Percentiles rank a stretch among this genome's conserved stretches.
These are phyloP conservation scores for Ridgeia piscesae DNA, from an alignment of 1,140 invertebrate species.

Conservation along the genomic window DNA sequence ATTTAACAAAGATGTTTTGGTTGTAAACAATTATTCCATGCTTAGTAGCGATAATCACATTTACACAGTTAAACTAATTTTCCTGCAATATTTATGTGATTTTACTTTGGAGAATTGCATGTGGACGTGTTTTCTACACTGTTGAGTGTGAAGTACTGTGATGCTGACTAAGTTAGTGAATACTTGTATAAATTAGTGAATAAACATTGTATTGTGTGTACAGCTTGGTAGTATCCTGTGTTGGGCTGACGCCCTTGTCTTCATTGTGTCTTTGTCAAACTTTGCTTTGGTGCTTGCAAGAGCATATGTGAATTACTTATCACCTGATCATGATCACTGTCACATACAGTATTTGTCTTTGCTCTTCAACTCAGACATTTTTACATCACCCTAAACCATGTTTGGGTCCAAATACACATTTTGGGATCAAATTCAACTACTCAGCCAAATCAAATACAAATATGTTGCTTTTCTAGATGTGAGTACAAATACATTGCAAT, in stretches of 20 bases:
- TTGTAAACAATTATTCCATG: background rate
- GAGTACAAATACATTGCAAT: no score
- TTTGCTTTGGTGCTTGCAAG: no score
- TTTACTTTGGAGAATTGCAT: background rate
- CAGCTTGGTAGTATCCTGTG: background rate
- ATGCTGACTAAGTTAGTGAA: background rate
- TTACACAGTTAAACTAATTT: background rate
- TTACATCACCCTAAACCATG: background rate
- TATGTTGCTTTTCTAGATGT: no score
- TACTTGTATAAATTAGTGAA: background rate
- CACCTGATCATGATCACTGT: background rate
- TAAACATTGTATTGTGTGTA: background rate
- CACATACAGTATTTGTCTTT: background rate
- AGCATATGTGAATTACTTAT: background rate
- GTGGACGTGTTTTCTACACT: background rate
- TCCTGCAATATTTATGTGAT: background rate
- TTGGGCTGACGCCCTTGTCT: background rate
- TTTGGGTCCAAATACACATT: no score
- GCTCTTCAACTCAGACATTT: background rate
- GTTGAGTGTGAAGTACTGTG: background rate
- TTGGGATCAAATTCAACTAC: no score
- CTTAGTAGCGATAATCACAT: background rate
- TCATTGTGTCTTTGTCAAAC: background rate
- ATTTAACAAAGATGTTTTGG: background rate
- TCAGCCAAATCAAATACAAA: no score